Conservation (phyloP, 2,113 vertebrate species). For the Aix galericulata region DNA sequence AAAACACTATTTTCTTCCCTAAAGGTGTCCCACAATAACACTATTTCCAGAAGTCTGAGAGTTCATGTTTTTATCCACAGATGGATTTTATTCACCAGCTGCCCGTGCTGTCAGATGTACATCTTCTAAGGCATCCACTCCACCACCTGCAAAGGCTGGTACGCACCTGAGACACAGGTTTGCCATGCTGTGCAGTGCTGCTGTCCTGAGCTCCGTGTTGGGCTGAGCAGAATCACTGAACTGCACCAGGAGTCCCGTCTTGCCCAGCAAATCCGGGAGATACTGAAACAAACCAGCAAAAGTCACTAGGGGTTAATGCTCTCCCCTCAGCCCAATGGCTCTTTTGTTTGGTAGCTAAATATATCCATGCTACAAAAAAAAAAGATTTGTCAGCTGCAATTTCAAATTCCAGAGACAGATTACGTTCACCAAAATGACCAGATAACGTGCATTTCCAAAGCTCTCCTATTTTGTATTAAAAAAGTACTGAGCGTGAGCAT, state of each 20-base stretch:
- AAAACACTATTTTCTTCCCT: neutral
- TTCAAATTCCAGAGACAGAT: neutral
- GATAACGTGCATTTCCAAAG: neutral
- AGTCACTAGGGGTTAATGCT: neutral
- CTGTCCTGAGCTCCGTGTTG: constrained; percentile 83
- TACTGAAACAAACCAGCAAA: constrained; percentile 75
- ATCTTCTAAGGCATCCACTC: neutral
- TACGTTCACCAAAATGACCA: neutral
- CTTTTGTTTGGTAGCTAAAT: neutral
- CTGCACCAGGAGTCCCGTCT: constrained; percentile 81
- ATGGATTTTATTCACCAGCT: too few relatives aligned
- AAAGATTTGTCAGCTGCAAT: neutral
- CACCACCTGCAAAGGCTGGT: fast-evolving
- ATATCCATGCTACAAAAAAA: neutral
- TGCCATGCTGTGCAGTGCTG: constrained; percentile 88
- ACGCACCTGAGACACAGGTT: constrained; percentile 91
- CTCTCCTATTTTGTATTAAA: neutral
- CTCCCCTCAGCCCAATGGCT: neutral
- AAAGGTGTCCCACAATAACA: neutral
- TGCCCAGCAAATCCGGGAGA: constrained; percentile 84
- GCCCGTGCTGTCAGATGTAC: fast-evolving
- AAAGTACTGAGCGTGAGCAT: fast-evolving
- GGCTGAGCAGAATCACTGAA: constrained; percentile 80
- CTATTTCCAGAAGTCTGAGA: neutral
- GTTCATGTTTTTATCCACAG: neutral